Conservation (phyloP, 2,797 vertebrate species). For the Gadopsis marmoratus region DNA sequence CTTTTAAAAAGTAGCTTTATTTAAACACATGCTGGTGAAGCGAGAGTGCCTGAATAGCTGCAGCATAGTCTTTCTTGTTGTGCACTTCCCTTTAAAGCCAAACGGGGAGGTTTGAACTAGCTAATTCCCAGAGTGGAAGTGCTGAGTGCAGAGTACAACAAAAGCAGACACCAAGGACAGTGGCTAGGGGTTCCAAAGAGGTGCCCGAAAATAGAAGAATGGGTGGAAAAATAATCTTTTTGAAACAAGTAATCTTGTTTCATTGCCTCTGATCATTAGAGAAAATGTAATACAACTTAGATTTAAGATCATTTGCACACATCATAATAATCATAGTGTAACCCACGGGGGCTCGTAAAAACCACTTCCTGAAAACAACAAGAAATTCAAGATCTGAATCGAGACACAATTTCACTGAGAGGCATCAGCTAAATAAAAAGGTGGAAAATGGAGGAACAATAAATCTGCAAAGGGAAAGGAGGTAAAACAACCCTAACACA, state of each 20-base stretch:
- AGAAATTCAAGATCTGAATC: conserved; percentile 18
- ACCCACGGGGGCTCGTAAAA: conserved; percentile 26
- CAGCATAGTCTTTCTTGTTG: background rate
- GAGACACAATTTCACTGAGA: conserved; percentile 11
- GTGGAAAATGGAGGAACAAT: conserved; percentile 21
- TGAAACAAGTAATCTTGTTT: too few species aligned
- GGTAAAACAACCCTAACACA: background rate
- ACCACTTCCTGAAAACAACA: conserved; percentile 2
- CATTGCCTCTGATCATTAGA: conserved; percentile 50
- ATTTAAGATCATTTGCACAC: conserved; percentile 46
- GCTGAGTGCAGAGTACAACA: conserved; percentile 23
- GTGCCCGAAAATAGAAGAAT: conserved; percentile 34
- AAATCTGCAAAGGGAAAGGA: background rate
- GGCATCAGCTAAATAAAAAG: conserved; percentile 32
- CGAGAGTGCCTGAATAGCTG: background rate
- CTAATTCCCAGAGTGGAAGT: conserved; percentile 24
- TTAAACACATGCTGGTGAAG: conserved; percentile 16
- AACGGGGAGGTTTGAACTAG: conserved; percentile 14
- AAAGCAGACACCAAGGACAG: conserved; percentile 19
- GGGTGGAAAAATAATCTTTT: conserved; percentile 24
- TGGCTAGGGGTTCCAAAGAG: conserved; percentile 8
- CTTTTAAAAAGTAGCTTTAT: conserved; percentile 19
- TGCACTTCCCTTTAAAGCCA: conserved; percentile 29
- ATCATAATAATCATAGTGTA: conserved; percentile 42
- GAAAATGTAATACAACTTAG: conserved; percentile 31